Conservation (phyloP, 2,113 vertebrate species). For the Vombatus ursinus region DNA sequence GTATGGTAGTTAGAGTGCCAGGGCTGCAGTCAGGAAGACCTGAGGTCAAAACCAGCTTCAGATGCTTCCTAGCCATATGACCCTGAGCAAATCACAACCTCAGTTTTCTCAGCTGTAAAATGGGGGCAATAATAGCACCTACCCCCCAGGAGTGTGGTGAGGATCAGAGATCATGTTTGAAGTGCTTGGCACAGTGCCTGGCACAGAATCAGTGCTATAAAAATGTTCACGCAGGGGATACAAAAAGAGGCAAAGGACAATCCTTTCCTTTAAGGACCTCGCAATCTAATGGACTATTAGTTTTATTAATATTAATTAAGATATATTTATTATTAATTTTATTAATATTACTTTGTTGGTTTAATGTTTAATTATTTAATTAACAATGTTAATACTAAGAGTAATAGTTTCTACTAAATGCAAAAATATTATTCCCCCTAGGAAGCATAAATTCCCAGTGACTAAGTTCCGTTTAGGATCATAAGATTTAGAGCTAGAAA, state of each 20-base stretch:
- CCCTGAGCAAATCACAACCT: not conserved
- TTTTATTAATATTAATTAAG: too few species aligned
- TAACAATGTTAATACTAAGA: not conserved
- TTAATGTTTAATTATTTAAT: not conserved
- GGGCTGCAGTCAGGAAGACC: not conserved
- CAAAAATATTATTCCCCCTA: not conserved
- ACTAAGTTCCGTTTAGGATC: not conserved
- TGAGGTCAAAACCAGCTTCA: not conserved
- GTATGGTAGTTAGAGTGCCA: too few species aligned
- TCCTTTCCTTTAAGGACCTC: not conserved
- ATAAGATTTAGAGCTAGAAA: not conserved
- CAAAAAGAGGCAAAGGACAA: not conserved
- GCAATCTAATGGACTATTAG: not conserved
- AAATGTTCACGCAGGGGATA: not conserved
- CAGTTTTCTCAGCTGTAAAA: not conserved
- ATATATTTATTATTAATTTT: too few species aligned
- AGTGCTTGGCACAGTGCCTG: not conserved
- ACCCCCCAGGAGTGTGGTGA: not conserved
- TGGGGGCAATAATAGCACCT: not conserved
- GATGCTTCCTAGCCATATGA: not conserved
- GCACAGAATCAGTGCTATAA: too few species aligned
- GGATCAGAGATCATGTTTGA: not conserved
- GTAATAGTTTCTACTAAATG: not conserved
- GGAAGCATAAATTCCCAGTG: not conserved
- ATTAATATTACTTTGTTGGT: not conserved